Percentiles rank a stretch among this genome's conserved stretches.
These are phyloP conservation scores for Sitobion miscanthi DNA, from an alignment of 1,140 invertebrate species.

Conservation along the genomic window DNA sequence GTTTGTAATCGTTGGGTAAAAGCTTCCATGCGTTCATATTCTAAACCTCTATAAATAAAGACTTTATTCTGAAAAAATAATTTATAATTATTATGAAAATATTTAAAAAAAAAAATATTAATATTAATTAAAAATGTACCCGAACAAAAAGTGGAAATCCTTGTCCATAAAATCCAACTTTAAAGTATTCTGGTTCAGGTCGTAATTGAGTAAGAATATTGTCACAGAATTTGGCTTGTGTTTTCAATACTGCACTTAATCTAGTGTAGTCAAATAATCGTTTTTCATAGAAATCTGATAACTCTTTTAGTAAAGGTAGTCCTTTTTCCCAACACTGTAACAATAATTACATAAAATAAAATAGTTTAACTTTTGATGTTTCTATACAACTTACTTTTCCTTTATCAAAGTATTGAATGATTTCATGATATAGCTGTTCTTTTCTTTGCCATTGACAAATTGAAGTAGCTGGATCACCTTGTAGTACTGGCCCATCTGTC, in stretches of 20 bases:
- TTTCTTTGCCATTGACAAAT: constrained; percentile 92
- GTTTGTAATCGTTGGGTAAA: constrained; percentile 93
- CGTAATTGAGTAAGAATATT: constrained; percentile 86
- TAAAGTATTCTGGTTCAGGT: constrained; percentile 94
- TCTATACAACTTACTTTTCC: constrained; percentile 74
- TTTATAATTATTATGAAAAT: constrained; percentile 58
- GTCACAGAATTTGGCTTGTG: constrained; percentile 88
- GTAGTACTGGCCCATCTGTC: constrained; percentile 72
- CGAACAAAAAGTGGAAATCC: constrained; percentile 93
- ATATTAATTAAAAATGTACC: constrained; percentile 68
- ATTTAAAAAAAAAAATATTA: constrained; percentile 39
- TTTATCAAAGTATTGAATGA: constrained; percentile 92
- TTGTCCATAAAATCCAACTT: constrained; percentile 94
- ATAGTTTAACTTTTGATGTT: background rate
- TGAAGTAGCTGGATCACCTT: constrained; percentile 68
- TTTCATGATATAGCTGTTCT: constrained; percentile 88
- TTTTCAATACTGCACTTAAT: constrained; percentile 81
- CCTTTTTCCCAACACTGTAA: constrained; percentile 92
- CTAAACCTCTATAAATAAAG: constrained; percentile 94
- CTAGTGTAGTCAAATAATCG: constrained; percentile 90
- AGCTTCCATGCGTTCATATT: constrained; percentile 92
- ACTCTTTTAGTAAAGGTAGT: constrained; percentile 89
- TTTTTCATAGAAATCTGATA: constrained; percentile 87
- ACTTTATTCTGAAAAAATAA: constrained; percentile 80
- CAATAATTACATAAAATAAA: constrained; percentile 59